Conservation (phyloP, 2,888 invertebrate genomes). For the Rhimphoctona megacephalus region DNA sequence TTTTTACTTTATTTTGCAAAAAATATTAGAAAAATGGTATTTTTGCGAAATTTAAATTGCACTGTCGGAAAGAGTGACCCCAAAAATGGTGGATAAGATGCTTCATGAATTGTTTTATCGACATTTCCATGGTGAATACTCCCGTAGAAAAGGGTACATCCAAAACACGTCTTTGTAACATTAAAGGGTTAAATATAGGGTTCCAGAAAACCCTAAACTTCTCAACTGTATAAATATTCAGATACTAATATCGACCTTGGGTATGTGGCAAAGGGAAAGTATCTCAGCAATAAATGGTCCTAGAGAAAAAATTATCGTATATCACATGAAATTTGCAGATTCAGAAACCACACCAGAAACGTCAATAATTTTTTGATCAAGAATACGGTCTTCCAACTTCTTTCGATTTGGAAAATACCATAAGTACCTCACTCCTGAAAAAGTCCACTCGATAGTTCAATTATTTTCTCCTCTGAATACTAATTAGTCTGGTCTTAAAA, state of each 20-base stretch:
- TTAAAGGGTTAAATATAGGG: no score
- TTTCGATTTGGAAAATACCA: neutral
- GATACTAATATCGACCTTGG: constrained; percentile 53
- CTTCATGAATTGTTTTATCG: no score
- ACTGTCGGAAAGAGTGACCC: no score
- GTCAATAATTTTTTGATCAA: neutral
- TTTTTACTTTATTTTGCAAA: no score
- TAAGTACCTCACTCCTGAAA: neutral
- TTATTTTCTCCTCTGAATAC: neutral
- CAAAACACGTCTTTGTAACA: no score
- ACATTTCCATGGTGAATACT: no score
- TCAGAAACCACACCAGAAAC: neutral
- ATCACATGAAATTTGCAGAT: neutral
- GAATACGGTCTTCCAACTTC: neutral
- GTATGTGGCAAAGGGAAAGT: constrained; percentile 21
- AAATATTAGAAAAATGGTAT: no score
- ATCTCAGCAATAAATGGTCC: no score
- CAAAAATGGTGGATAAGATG: no score
- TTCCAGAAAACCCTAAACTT: neutral
- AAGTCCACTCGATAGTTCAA: neutral
- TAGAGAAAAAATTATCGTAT: neutral
- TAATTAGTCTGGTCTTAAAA: neutral
- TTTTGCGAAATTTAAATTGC: no score
- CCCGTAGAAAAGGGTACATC: no score
- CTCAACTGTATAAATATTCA: constrained; percentile 60